Base-by-base conservation (phyloP, 2,113 vertebrate species). In the Ramphastos sulfuratus region DNA sequence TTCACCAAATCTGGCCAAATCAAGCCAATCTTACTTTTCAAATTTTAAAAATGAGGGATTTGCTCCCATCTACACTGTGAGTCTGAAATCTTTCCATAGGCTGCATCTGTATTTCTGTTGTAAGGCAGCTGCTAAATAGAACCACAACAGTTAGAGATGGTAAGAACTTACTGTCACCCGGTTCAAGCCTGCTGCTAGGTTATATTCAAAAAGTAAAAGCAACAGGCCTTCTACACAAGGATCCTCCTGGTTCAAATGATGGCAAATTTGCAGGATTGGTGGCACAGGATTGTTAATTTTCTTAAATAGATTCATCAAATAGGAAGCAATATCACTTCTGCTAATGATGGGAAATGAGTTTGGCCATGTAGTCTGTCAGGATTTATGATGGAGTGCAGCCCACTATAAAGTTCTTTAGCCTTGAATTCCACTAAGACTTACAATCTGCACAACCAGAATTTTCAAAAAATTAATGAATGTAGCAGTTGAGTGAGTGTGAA, bases 371-470 rank as follows among this genome's bases (percentile, higher is more conserved):
- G 56, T 19, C 58, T 72, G 74, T 42, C 39, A 15, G 64, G 83
- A 76, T 75, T 92, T 54, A 81, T 71, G 71, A 78, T 9, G 46
- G 63, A 88, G 21, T n/a, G 81, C 73, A 85, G 37, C 6, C 7
- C 16, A 4, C 46, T 70, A 3, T 67, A 5, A 81, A 87, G 30
- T 35, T 56, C 56, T 94, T 90, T 85, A 75, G 35, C 67, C 70
- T 92, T 82, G 94, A 85, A 93, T 92, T 94, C 59, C 65, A 82
- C 65, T 67, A 75, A 84, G 59, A 42, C 65, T 80, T 80, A 78
- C 4, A 4, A 42, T 83, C 74, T 87, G 82, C 89, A 31, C 48
- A 64, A 84, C 12, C 71, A 93, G 52, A 83, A 58, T 82, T 95
- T 82, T 75, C 24, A 67, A 82, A 89, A 89, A 93, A 79, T 80